Percentiles rank a stretch among this genome's conserved stretches.
phyloP scores from a whole-genome alignment of 2,113 vertebrate genomes.

The Pomatostomus ruficeps region DNA sequence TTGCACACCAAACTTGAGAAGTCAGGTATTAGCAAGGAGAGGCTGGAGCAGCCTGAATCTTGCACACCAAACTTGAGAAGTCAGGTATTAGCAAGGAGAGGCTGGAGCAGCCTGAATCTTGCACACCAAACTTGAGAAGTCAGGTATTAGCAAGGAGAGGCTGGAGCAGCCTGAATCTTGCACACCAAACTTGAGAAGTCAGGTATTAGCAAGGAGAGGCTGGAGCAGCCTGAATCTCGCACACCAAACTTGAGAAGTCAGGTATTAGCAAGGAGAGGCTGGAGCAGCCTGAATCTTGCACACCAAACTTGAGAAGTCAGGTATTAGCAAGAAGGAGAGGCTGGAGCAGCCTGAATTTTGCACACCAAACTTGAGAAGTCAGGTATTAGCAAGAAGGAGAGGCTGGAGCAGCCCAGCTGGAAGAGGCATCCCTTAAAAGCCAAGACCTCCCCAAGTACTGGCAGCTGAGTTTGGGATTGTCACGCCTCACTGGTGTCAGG shows the following conservation, averaged over 20 bases:
- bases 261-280: no score
- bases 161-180: not conserved
- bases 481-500: fast-evolving
- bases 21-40: no score
- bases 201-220: no score
- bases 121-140: not conserved
- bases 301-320: not conserved
- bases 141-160: no score
- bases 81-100: no score
- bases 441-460: not conserved
- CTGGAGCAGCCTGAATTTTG: not conserved
- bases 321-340: no score
- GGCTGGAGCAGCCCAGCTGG: not conserved
- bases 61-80: not conserved
- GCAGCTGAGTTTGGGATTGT: not conserved
- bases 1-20: not conserved
- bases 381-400: not conserved
- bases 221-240: not conserved
- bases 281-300: not conserved
- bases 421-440: not conserved
- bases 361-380: not conserved
- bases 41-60: no score
- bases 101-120: not conserved
- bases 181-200: not conserved
- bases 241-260: not conserved